Conservation (phyloP, 2,797 vertebrate species). For the Syngnathus rostellatus region DNA sequence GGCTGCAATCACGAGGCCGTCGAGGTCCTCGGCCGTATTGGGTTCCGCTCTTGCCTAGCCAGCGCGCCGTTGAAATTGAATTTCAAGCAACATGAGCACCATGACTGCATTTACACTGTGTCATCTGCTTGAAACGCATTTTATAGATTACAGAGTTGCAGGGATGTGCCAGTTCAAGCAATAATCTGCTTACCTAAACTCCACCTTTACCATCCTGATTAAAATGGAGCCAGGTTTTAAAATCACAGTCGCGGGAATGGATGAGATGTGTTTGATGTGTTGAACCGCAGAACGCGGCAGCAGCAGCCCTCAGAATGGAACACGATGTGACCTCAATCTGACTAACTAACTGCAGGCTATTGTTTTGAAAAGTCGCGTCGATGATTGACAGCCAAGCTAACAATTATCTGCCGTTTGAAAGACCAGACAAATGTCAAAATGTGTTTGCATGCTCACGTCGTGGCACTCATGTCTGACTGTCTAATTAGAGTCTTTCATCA, state of each 20-base stretch:
- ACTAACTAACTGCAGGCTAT: not conserved
- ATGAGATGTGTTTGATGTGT: constrained; percentile 23
- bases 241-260: constrained; percentile 23
- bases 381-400: constrained; percentile 1
- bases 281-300: constrained; percentile 13
- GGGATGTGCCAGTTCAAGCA: constrained; percentile 23
- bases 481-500: constrained; percentile 9
- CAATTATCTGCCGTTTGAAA: not conserved
- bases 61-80: constrained; percentile 17
- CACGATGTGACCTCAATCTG: constrained; percentile 3
- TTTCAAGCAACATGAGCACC: constrained; percentile 38
- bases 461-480: constrained; percentile 1
- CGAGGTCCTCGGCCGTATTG: constrained; percentile 18
- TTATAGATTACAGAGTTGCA: constrained; percentile 38
- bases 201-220: constrained; percentile 34
- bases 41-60: constrained; percentile 21
- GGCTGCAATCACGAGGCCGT: constrained; percentile 14
- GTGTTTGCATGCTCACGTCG: not conserved
- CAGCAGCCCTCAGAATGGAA: constrained; percentile 15
- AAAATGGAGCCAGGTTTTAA: constrained; percentile 27
- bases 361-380: constrained; percentile 1
- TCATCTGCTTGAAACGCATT: constrained; percentile 34
- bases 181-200: constrained; percentile 45
- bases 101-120: constrained; percentile 13
- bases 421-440: constrained; percentile 6